Base-by-base conservation (phyloP, 2,797 vertebrate genomes). In the Pseudochirops corinnae region DNA sequence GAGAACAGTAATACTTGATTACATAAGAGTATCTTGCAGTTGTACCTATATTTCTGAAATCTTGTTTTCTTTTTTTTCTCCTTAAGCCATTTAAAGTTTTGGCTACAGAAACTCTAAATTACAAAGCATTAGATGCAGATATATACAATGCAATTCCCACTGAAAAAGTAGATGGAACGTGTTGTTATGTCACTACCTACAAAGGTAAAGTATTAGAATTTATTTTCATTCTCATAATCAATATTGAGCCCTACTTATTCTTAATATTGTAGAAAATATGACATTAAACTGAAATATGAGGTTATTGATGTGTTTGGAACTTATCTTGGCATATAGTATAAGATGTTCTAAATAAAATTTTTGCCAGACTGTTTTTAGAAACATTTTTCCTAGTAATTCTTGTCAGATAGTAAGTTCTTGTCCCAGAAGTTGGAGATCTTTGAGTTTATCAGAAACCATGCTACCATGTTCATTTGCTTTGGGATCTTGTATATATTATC, bases 111-210 rank as follows among this genome's bases (percentile, higher is more conserved):
- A 98, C 97, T 0, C 46, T 99, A 98, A 99, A 99, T 97, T 99
- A 98, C 0, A 98, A 98, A 46, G 99, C 99, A 0, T 96, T 99
- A 97, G 99, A 99, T 93, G 99, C 99, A 24, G 98, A 99, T 94
- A 91, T 99, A 39, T 97, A 99, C 74, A 98, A 82, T 97, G 99
- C 99, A 0, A 67, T 99, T 58, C 99, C 99, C 95, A 99, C 99
- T 56, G 99, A 99, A 97, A 99, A 99, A 97, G 98, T 99, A 97
- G 99, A 99, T 3, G 99, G 99, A 56, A 99, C 99, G 24, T 99
- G 99, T 98, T 99, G 99, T 96, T 99, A 99, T 13, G 98, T 99
- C n/a, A 98, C 99, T 11, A 94, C 96, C 0, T 98, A 99, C 97
- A 99, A 99, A 99, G 99, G 99, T 99, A 98, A 98, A 97, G 56